phyloP scores from a whole-genome alignment of 2,113 vertebrate species.

The Donacobius atricapilla region DNA sequence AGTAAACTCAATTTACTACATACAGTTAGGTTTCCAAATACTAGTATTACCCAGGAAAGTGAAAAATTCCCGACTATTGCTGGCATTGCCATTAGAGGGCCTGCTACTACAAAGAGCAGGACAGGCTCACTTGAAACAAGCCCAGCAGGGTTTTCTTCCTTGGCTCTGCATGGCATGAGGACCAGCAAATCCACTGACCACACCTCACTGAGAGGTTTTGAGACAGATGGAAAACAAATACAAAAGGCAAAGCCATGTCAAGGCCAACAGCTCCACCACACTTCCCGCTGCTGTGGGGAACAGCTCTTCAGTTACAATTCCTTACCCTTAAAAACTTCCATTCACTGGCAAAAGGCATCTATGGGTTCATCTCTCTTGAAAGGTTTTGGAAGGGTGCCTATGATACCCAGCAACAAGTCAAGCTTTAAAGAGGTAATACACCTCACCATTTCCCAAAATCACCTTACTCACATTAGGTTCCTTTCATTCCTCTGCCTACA shows the following conservation, averaged over 20 bases:
- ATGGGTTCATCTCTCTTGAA: not conserved
- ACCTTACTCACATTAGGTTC: not conserved
- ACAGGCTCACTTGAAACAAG: not conserved
- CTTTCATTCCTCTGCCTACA: not conserved
- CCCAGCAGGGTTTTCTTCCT: rapidly evolving
- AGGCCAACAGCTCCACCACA: not conserved
- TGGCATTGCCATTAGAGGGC: not conserved
- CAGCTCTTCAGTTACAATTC: not conserved
- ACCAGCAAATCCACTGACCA: not conserved
- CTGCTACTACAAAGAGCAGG: not conserved
- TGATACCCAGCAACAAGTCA: not conserved
- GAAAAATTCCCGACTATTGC: not conserved
- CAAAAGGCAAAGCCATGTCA: not conserved
- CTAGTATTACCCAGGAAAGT: not conserved
- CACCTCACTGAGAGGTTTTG: not conserved
- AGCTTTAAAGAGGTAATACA: not conserved
- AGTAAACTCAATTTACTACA: not conserved
- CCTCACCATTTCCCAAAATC: not conserved
- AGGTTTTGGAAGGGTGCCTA: not conserved
- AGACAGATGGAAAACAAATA: not conserved
- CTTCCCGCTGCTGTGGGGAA: not conserved
- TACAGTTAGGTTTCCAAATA: not conserved
- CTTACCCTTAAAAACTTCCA: not conserved
- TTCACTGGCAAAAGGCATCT: not conserved
- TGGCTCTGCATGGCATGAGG: not conserved